Base-by-base conservation (phyloP, 2,888 invertebrate species). In the Thereva nobilitata region DNA sequence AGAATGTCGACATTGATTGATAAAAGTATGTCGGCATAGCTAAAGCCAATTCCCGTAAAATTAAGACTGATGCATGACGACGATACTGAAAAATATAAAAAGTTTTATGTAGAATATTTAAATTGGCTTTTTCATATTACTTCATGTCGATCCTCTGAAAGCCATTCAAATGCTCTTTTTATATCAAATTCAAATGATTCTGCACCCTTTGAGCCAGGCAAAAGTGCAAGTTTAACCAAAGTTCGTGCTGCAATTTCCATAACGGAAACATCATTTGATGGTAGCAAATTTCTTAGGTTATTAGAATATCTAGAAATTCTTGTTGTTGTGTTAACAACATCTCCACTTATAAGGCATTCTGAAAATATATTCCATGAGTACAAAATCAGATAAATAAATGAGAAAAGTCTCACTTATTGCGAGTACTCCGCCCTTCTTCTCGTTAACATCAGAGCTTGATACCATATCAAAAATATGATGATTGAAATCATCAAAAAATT, bases 151-250 rank as follows among this genome's bases (percentile, higher is more conserved):
- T 95, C 96, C 59, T 91, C 92, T 37, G 91, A 89, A 4, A 98
- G 84, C 95, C 95, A 97, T 79, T 98, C 98, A 78, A 96, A 92
- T 1, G 97, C 95, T 76, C 93, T 85, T 79, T 95, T 95, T 1
- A 97, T 94, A 82, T 97, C 97, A 83, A 96, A 96, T 75, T 97
- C 97, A n/a, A 98, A 96, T 78, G 97, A 96, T 77, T 97, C 96
- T 0, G 95, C 93, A 40, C 97, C 92, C 79, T 94, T 95, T 0
- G 95, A 94, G 9, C 97, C 97, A 0, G 93, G 93, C 12, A 92
- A 89, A 34, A 95, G 86, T 2, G 97, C 97, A 64, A 99, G 83
- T 72, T 93, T 92, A 0, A 97, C 97, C 72, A 98, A 90, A 4
- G 97, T 97, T 77, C 94, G 93, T 1, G 97, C 96, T 4, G 97